Evolutionary conservation across 2,888 invertebrate species (phyloP), one percentile per base, ranked within the genome.

Genomic region (Papilio elwesi): DNA sequence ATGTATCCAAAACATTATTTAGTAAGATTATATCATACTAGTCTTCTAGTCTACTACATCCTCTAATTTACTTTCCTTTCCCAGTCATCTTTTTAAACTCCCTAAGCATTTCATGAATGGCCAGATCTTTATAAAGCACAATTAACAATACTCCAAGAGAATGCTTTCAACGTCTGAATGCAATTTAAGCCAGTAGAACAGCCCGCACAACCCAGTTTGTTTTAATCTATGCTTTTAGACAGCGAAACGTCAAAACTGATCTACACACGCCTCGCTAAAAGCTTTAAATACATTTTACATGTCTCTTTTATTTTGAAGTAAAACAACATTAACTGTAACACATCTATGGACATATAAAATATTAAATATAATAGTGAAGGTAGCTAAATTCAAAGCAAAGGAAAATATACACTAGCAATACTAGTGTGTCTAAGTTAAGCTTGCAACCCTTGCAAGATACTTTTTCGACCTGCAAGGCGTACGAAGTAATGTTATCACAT

Each of bases 191-290:
- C 51, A 69, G 62, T 69, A 13, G 63, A 63, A 43, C 62, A 52
- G 12, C 26, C 52, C 64, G 15, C 15, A 6, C 48, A 26, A 5
- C 0, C n/a, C 6, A 16, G n/a, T 38, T 66, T 59, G 59, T 71
- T 66, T 66, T 51, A 71, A 66, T 71, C 57, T 38, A 16, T n/a
- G 55, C 70, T 70, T 71, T 71, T 66, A 66, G 12, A 70, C 65
- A 48, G 70, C 13, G 43, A 53, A 65, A 59, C 59, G 55, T 47
- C n/a, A 38, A 13, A 63, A 64, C 63, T 64, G 47, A 57, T 70
- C n/a, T 65, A 15, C 52, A 38, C 51, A 51, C 48, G 15, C 13
- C 52, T 38, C 59, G 51, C 52, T 71, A 71, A 70, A 71, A 67
- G 71, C 59, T 70, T 65, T 38, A 26, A 55, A 65, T 15, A 55